Evolutionary conservation across 2,888 invertebrate genomes (phyloP).

Genomic region (Balanococcus diminutus): DNA sequence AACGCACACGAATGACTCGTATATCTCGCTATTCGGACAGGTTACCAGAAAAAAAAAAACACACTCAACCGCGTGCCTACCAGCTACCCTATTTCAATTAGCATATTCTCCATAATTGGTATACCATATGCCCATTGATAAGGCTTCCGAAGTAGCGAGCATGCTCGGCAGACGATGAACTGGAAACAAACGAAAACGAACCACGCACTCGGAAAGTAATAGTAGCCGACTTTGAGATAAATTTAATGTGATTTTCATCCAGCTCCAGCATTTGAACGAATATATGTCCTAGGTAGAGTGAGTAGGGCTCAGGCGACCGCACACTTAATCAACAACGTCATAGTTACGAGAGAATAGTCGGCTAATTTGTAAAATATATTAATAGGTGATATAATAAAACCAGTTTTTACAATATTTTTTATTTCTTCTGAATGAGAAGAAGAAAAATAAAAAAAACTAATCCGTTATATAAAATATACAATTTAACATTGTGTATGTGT

Average conservation of each 20-base stretch:
- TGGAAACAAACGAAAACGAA: neutral
- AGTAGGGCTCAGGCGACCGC: neutral
- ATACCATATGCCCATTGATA: neutral
- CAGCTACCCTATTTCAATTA: neutral
- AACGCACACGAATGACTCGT: neutral
- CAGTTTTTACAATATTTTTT: conserved; percentile 17
- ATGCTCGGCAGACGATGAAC: neutral
- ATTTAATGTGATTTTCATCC: neutral
- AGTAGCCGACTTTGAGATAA: neutral
- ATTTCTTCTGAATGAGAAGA: neutral
- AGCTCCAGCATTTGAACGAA: neutral
- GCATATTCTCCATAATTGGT: conserved; percentile 23
- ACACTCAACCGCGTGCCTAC: neutral
- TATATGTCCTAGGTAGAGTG: neutral
- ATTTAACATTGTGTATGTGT: conserved; percentile 23
- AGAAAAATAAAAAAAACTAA: conserved; percentile 3
- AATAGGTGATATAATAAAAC: conserved; percentile 26
- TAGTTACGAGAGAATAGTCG: neutral
- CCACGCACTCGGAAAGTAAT: neutral
- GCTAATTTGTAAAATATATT: conserved; percentile 20
- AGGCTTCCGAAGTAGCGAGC: neutral
- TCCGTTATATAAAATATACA: conserved; percentile 41
- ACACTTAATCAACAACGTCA: neutral
- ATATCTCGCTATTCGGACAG: neutral
- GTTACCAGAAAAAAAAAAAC: neutral